A percentile compares a stretch with the other conserved stretches of the same genome.
These are phyloP conservation scores for Mastigias papua DNA, from an alignment of 30 jellyfish, hydroid and myxozoan species.

Conservation along the genomic window DNA sequence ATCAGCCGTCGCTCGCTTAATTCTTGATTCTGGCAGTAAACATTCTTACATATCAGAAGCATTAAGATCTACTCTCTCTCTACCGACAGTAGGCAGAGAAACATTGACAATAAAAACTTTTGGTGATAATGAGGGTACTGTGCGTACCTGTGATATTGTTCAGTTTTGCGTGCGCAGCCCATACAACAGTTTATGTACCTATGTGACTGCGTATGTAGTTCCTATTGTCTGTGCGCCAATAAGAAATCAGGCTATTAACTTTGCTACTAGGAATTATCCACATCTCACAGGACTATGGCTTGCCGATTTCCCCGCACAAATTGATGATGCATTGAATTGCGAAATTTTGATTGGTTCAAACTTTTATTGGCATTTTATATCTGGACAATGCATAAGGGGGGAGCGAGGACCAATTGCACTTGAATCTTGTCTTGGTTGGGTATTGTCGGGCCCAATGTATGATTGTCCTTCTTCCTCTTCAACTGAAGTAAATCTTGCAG, in stretches of 20 bases:
- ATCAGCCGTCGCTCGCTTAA: constrained; percentile 38
- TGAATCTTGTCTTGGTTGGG: constrained; percentile 55
- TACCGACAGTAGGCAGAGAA: constrained; percentile 31
- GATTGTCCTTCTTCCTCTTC: not conserved
- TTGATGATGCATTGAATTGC: constrained; percentile 10
- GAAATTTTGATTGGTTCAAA: constrained; percentile 40
- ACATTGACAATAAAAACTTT: not conserved
- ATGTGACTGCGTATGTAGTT: constrained; percentile 58
- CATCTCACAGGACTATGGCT: constrained; percentile 26
- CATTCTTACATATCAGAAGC: constrained; percentile 37
- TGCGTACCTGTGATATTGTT: constrained; percentile 8
- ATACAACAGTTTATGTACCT: not conserved
- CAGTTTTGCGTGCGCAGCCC: constrained; percentile 52
- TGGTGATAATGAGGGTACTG: constrained; percentile 17
- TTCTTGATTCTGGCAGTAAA: constrained; percentile 24
- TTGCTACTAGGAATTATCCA: constrained; percentile 48
- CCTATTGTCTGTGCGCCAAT: constrained; percentile 45
- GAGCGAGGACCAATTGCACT: constrained; percentile 54
- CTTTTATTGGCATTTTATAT: constrained; percentile 44
- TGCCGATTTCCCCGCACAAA: constrained; percentile 33
- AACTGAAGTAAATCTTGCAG: constrained; percentile 6
- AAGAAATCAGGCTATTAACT: constrained; percentile 21
- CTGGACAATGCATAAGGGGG: constrained; percentile 28
- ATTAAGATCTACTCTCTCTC: not conserved
- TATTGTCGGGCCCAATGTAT: constrained; percentile 43